Base-by-base conservation (phyloP, 1,140 invertebrate species). In the Drosophila rhopaloa region DNA sequence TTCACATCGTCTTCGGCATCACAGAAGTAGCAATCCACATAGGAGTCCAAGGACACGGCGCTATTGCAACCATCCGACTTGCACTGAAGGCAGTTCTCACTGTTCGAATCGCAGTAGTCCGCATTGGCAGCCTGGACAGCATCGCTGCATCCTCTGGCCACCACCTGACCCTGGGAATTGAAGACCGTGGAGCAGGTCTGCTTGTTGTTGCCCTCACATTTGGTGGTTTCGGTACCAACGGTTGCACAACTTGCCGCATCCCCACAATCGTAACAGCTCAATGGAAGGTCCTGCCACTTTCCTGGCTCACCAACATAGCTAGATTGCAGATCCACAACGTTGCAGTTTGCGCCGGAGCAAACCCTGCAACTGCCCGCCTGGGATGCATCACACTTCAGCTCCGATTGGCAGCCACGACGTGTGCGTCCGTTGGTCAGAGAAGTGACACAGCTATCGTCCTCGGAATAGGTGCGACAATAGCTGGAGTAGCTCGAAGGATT, bases 41-140 rank as follows among this genome's bases (percentile, higher is more conserved):
- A 92, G 14, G 50, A 37, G 1, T 55, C 44, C 35, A 91, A 19
- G 29, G 75, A 75, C 0, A 35, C 0, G 0, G 81, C 91, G 9
- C 44, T 76, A 55, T 92, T 92, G 55, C 91, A 92, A 3, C 58
- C 77, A 47, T 89, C 89, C 6, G 91, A 92, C 66, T 92, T 92
- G 51, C 91, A 92, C 53, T 72, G 57, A 1, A 29, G n/a, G n/a
- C 91, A 92, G 9, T 43, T 77, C 0, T 44, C 75, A 6, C 27
- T 5, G 48, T 91, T 76, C 6, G 41, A 35, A 19, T 91, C 84
- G 7, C 91, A 92, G 56, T 86, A 84, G 7, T 48, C 70, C 9
- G 13, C 9, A 19, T 92, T 54, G 9, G 57, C 62, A 3, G 48
- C 32, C 5, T 32, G 41, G 0, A 91, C 59, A 3, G 66, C 16